These are phyloP conservation scores for Parnassius orleans DNA, from an alignment of 2,888 invertebrate genomes.

Conservation along the genomic window DNA sequence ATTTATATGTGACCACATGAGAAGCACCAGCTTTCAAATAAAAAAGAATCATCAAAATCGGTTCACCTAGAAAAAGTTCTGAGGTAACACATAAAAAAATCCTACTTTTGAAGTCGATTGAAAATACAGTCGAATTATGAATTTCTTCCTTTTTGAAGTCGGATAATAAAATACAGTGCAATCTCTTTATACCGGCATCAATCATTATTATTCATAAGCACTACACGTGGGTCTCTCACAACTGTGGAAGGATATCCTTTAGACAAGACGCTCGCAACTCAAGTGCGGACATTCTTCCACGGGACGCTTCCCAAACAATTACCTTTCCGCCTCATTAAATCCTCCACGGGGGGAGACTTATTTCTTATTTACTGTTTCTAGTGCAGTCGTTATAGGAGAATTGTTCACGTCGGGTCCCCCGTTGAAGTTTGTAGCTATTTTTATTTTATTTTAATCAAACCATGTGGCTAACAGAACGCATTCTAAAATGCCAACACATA, in stretches of 20 bases:
- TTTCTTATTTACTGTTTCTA: conserved; percentile 1
- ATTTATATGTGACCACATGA: no score
- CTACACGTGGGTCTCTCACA: neutral
- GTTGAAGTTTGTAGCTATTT: neutral
- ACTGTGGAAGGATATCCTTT: neutral
- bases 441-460: no score
- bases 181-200: neutral
- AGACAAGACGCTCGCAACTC: neutral
- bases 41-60: no score
- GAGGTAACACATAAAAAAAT: no score
- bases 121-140: no score
- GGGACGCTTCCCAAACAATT: neutral
- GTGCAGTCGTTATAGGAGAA: neutral
- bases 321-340: conserved; percentile 4
- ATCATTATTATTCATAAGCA: neutral
- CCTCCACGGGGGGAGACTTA: neutral
- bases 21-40: no score
- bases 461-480: no score
- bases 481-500: no score
- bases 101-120: no score
- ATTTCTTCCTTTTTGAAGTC: neutral
- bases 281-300: neutral
- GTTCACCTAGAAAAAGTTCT: no score
- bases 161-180: no score
- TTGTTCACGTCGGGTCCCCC: neutral